Percentiles rank a stretch among this genome's conserved stretches.
These are phyloP conservation scores for Brachyistius frenatus DNA, from an alignment of 2,113 vertebrate genomes.

Conservation along the genomic window DNA sequence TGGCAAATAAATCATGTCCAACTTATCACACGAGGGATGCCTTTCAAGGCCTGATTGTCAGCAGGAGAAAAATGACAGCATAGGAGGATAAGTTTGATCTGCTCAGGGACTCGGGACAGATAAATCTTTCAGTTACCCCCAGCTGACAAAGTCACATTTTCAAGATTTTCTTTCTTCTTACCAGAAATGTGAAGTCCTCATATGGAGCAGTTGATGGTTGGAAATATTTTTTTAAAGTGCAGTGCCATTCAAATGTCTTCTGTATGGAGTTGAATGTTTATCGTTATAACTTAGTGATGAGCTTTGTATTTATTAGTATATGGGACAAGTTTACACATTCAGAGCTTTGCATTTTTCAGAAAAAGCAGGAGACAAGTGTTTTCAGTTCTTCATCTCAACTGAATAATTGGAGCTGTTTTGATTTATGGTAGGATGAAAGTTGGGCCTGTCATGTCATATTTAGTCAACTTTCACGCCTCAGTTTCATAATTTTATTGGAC, in stretches of 20 bases:
- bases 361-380: background rate
- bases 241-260: conserved; percentile 8
- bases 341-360: background rate
- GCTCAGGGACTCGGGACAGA: conserved; percentile 21
- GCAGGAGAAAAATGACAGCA: conserved; percentile 59
- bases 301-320: background rate
- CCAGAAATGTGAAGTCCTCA: conserved; percentile 13
- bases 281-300: background rate
- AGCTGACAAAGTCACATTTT: conserved; percentile 43
- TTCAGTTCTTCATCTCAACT: background rate
- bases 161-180: conserved; percentile 13
- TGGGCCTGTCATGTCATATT: background rate
- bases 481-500: conserved; percentile 10
- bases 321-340: background rate
- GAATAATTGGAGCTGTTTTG: background rate
- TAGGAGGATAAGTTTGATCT: conserved; percentile 51
- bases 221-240: background rate
- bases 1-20: conserved; percentile 62
- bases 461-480: background rate
- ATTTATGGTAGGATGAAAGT: conserved; percentile 2
- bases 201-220: background rate
- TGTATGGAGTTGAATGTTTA: conserved; percentile 7
- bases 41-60: conserved; percentile 63
- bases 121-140: conserved; percentile 55
- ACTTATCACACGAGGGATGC: conserved; percentile 35